phyloP scores from a whole-genome alignment of 1,140 invertebrate genomes.

The Bombus superbus region DNA sequence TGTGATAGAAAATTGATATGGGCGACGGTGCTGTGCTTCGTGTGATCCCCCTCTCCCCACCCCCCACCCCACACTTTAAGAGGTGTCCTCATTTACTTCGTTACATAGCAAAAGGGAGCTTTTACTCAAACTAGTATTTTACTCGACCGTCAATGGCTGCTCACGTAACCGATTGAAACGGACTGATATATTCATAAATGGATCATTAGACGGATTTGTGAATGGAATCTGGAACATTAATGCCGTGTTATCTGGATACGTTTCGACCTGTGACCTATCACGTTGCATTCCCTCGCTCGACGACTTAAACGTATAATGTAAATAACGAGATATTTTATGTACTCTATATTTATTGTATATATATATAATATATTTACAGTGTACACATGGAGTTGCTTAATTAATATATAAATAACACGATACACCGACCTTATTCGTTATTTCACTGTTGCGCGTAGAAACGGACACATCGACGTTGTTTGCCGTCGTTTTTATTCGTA shows the following conservation, averaged over 20 bases:
- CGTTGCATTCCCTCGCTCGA: background rate
- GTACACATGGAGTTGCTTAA: conserved; percentile 36
- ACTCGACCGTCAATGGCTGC: conserved; percentile 37
- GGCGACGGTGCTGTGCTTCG: background rate
- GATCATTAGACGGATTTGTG: conserved; percentile 23
- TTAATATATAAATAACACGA: conserved; percentile 45
- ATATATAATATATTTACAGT: conserved; percentile 39
- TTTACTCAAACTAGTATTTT: conserved; percentile 60
- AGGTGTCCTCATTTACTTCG: background rate
- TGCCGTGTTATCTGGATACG: background rate
- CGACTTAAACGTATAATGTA: background rate
- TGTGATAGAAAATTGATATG: background rate
- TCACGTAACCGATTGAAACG: conserved; percentile 44
- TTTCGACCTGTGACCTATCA: background rate
- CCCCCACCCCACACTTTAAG: background rate
- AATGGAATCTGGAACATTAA: background rate
- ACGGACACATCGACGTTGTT: conserved; percentile 6
- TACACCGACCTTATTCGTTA: conserved; percentile 15
- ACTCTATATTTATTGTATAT: conserved; percentile 34
- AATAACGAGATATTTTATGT: conserved; percentile 15
- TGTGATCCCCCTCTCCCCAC: background rate
- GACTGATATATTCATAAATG: background rate
- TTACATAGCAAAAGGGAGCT: background rate
- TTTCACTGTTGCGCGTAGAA: background rate
- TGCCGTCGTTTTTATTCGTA: background rate